Conservation (phyloP, 1,140 invertebrate genomes). For the Coptotermes formosanus region DNA sequence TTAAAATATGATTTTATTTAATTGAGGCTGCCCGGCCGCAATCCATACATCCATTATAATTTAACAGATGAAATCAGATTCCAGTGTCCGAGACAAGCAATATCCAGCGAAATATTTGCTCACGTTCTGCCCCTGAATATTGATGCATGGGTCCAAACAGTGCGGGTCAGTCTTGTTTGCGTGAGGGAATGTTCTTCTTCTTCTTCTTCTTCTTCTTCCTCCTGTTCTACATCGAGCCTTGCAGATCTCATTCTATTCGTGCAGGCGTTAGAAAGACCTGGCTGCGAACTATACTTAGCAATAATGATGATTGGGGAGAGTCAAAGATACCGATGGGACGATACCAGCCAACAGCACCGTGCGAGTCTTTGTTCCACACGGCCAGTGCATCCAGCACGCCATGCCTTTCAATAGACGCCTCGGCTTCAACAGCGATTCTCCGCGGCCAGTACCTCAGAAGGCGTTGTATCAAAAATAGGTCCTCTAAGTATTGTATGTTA, state of each 20-base stretch:
- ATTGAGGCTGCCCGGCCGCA: background rate
- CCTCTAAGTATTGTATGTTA: no score
- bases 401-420: background rate
- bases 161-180: background rate
- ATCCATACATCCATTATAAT: background rate
- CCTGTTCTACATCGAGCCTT: background rate
- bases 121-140: background rate
- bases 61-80: background rate
- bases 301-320: background rate
- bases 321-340: background rate
- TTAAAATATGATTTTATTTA: background rate
- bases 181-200: slow-evolving; percentile 1
- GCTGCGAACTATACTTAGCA: background rate
- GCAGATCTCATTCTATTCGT: slow-evolving; percentile 13
- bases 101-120: background rate
- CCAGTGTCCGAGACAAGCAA: background rate
- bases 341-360: background rate
- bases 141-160: background rate
- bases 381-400: background rate
- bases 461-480: no score
- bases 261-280: background rate
- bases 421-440: no score
- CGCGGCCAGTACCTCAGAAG: no score
- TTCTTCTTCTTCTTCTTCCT: background rate
- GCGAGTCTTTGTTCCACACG: background rate